Conservation (phyloP, 2,113 vertebrate species). For the Mormyrus iriodes region DNA sequence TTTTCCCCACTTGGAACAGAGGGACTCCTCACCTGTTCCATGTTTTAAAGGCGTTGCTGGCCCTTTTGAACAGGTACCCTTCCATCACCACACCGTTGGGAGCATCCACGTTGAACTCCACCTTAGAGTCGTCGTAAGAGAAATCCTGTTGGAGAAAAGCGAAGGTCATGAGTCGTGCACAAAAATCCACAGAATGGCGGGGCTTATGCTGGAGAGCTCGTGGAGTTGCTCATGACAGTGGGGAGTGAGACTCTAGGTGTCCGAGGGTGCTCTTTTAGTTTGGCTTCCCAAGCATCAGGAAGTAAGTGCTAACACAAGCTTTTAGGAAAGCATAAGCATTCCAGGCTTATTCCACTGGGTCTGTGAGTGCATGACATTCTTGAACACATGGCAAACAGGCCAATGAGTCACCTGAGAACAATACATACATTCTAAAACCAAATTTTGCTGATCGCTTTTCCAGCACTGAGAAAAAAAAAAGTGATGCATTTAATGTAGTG, state of each 20-base stretch:
- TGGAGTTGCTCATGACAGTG: neutral
- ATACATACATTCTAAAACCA: neutral
- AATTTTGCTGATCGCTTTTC: neutral
- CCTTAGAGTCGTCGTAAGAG: conserved; percentile 84
- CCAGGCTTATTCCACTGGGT: neutral
- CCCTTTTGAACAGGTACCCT: conserved; percentile 96
- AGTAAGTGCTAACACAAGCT: neutral
- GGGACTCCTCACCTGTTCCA: conserved; percentile 80
- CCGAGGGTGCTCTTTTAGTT: neutral
- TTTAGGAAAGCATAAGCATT: neutral
- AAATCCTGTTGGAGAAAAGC: conserved; percentile 70
- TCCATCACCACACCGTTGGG: conserved; percentile 97
- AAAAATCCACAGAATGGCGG: neutral
- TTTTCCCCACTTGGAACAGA: neutral
- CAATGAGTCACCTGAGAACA: neutral
- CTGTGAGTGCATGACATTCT: neutral
- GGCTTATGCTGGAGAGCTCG: neutral
- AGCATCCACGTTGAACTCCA: conserved; percentile 87
- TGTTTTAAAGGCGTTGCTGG: conserved; percentile 96
- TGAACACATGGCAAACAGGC: neutral
- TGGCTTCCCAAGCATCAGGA: neutral
- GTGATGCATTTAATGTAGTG: neutral
- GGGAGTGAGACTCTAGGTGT: neutral
- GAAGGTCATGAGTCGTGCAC: neutral
- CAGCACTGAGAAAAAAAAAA: neutral